Percentiles rank a stretch among this genome's conserved stretches.
Conservation (phyloP, 64 coral and sea anemone species). For the Pocillopora verrucosa region DNA sequence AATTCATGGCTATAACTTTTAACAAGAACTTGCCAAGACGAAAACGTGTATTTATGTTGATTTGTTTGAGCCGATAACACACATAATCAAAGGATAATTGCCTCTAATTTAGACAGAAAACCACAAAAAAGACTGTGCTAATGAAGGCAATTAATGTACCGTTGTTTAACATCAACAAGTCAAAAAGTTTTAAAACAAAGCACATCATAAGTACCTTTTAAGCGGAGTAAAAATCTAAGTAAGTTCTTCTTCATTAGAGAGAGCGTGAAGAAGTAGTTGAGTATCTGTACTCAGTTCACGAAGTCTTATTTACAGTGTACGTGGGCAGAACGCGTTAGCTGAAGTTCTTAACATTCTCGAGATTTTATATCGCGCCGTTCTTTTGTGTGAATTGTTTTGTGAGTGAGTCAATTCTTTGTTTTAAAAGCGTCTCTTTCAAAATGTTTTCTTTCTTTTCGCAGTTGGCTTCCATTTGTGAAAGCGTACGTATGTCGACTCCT, state of each 20-base stretch:
- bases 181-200: neutral
- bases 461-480: neutral
- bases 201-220: neutral
- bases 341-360: neutral
- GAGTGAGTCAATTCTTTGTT: constrained; percentile 5
- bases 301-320: neutral
- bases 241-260: too few species aligned
- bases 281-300: neutral
- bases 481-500: neutral
- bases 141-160: neutral
- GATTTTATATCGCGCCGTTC: neutral
- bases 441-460: neutral
- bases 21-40: too few species aligned
- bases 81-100: too few species aligned
- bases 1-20: too few species aligned
- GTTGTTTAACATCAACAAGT: neutral
- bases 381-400: neutral
- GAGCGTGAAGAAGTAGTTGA: neutral
- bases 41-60: too few species aligned
- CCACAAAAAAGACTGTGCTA: neutral
- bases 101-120: neutral
- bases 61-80: too few species aligned
- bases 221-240: neutral
- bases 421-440: neutral
- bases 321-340: neutral